Evolutionary conservation across 1,140 invertebrate genomes (phyloP), one percentile per base, ranked within the genome.

Genomic region (Drosophila busckii): DNA sequence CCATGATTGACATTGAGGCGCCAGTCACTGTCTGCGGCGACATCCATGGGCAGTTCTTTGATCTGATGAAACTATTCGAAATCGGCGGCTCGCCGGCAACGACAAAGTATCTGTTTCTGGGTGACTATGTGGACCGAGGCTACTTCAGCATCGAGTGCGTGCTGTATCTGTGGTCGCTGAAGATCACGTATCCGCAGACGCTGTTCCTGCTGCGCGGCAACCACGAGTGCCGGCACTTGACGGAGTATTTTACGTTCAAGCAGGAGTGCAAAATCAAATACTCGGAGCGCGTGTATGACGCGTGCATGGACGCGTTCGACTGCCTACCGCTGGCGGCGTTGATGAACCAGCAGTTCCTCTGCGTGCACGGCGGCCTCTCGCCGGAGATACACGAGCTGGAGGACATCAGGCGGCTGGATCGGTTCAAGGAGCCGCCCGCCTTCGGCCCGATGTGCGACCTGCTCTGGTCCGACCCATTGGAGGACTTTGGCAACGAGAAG

Each of bases 221-320:
- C 89, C 98, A 99, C 90, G 98, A 99, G 91, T 99, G 98, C 92
- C 94, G 98, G 89, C 98, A 99, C 93, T 93, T 99, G 88, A 99
- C 98, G 89, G 98, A 99, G 92, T 99, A 99, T 90, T 99, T 99
- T 92, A 99, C 98, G 86, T 99, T 99, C 92, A 99, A 99, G 91
- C 97, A 99, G 92, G 98, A 99, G 94, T 99, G 98, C 96, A 95
- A 98, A 95, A 99, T 99, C 90, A 99, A 99, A 92, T 99, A 99
- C 92, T 99, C 97, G 85, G 98, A 99, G 90, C 94, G 95, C 88
- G 97, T 99, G 62, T 99, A 99, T 90, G 98, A 99, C 90, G 97
- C 97, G 63, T 99, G 98, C 91, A 99, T 99, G 98, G 98, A 99
- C 85, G 97, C 98, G 49, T 99, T 99, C 89, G 98, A 99, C 90